phyloP scores from a whole-genome alignment of 2,888 invertebrate species.

The Tridacna crocea region DNA sequence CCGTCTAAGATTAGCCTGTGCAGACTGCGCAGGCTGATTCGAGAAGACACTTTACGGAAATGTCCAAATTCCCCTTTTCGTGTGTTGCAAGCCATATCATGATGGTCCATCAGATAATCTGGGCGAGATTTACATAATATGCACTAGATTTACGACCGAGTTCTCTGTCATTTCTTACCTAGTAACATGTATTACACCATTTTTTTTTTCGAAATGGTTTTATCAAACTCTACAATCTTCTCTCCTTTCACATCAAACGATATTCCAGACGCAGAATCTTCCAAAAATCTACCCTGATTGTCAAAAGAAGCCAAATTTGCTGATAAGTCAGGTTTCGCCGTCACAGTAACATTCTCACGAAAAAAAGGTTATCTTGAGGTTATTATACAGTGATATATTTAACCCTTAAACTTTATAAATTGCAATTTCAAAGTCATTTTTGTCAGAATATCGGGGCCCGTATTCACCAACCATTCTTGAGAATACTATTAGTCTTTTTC shows the following conservation, averaged over 20 bases:
- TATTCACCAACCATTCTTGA: too few species aligned
- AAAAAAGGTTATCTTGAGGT: slow-evolving; percentile 16
- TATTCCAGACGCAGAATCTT: slow-evolving; percentile 58
- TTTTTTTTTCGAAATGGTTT: slow-evolving; percentile 33
- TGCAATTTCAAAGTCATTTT: too few species aligned
- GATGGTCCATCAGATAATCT: background rate
- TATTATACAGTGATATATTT: slow-evolving; percentile 6
- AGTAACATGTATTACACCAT: slow-evolving; percentile 30
- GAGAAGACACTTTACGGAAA: too few species aligned
- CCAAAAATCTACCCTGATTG: slow-evolving; percentile 54
- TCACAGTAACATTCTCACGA: slow-evolving; percentile 20
- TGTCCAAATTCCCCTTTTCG: too few species aligned
- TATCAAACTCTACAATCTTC: slow-evolving; percentile 41
- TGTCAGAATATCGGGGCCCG: too few species aligned
- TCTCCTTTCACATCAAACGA: slow-evolving; percentile 61
- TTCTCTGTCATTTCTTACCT: slow-evolving; percentile 33
- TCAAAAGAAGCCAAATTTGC: slow-evolving; percentile 52
- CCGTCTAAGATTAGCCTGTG: too few species aligned
- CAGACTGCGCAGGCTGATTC: too few species aligned
- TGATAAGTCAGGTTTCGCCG: slow-evolving; percentile 56
- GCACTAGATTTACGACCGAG: slow-evolving; percentile 47
- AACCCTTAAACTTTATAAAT: background rate
- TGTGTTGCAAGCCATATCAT: too few species aligned
- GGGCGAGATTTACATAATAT: slow-evolving; percentile 7
- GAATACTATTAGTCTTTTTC: too few species aligned